phyloP scores from a whole-genome alignment of 1,140 invertebrate species.

The Cryptotermes secundus region DNA sequence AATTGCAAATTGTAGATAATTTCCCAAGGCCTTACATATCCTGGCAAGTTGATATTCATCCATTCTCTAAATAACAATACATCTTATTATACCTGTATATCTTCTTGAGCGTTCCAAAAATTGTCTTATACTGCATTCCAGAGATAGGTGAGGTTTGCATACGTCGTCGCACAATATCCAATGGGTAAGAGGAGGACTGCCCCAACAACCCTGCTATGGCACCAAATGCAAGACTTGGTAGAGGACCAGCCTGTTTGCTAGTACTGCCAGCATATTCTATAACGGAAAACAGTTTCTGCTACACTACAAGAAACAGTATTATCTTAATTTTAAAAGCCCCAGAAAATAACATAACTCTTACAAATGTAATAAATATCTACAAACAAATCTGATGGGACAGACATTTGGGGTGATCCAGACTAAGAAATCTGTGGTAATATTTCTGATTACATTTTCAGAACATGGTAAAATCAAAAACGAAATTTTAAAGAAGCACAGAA shows the following conservation, averaged over 20 bases:
- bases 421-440: too few species aligned
- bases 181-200: conserved; percentile 94
- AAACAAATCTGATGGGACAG: too few species aligned
- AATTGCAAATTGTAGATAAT: neutral
- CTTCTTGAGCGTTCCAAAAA: conserved; percentile 60
- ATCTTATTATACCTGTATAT: conserved; percentile 56
- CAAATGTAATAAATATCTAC: too few species aligned
- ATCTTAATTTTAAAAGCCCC: too few species aligned
- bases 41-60: neutral
- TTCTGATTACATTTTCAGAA: too few species aligned
- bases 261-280: conserved; percentile 38
- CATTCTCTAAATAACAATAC: neutral
- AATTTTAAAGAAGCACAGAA: too few species aligned
- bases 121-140: conserved; percentile 62
- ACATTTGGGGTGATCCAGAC: too few species aligned
- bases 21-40: neutral
- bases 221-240: conserved; percentile 76
- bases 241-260: conserved; percentile 46
- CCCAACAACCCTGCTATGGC: conserved; percentile 89
- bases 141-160: conserved; percentile 74
- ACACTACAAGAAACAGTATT: too few species aligned
- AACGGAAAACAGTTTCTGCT: neutral
- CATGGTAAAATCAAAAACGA: too few species aligned
- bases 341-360: too few species aligned
- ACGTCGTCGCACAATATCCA: conserved; percentile 86